Conservation (phyloP, 2,113 vertebrate genomes). For the Oncorhynchus tshawytscha region DNA sequence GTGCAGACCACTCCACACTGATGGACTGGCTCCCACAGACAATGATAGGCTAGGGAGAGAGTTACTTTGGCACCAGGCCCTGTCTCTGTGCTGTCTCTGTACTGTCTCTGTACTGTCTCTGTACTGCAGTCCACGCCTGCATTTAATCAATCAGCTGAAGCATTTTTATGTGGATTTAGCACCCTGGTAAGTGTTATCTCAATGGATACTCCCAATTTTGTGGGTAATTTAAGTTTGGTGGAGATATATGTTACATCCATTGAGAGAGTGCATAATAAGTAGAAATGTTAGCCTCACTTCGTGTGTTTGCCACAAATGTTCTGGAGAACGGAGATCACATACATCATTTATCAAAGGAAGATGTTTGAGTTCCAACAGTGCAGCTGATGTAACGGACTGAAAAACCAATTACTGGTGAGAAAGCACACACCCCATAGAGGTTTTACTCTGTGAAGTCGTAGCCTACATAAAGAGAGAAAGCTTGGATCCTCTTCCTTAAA, state of each 20-base stretch:
- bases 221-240: neutral
- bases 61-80: neutral
- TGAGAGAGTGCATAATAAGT: neutral
- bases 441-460: too few species aligned
- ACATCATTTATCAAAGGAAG: neutral
- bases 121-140: neutral
- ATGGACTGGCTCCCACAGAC: constrained; percentile 6
- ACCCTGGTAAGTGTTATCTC: neutral
- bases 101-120: too few species aligned
- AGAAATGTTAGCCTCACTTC: neutral
- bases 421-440: too few species aligned
- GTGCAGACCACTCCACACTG: neutral
- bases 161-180: neutral
- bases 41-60: neutral
- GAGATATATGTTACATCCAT: neutral
- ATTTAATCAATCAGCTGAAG: neutral
- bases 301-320: neutral
- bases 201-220: neutral
- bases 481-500: too few species aligned
- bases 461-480: too few species aligned
- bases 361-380: neutral
- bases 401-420: neutral
- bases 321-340: neutral
- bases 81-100: neutral
- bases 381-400: neutral